Percentiles rank a stretch among this genome's conserved stretches.
Conservation (phyloP, 1,140 invertebrate genomes). For the Tetragnatha versicolor region DNA sequence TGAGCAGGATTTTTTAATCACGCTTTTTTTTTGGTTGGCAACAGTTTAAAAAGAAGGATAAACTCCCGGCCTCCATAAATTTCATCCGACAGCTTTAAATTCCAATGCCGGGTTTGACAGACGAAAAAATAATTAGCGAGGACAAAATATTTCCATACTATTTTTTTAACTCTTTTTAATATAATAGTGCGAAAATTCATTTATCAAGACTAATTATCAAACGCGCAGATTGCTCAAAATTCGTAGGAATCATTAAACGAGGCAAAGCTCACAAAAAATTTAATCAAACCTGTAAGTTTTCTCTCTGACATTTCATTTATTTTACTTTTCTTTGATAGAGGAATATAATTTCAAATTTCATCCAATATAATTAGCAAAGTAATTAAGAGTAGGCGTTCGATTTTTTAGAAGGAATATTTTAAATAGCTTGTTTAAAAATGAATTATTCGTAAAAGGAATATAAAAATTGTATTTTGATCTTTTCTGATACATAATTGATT, state of each 20-base stretch:
- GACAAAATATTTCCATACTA: neutral
- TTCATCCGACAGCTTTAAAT: neutral
- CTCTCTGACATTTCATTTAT: conserved; percentile 11
- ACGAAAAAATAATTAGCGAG: conserved; percentile 33
- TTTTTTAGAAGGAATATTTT: neutral
- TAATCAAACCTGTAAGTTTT: conserved; percentile 9
- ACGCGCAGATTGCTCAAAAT: neutral
- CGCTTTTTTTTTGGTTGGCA: neutral
- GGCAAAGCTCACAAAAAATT: neutral
- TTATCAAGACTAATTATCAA: conserved; percentile 43
- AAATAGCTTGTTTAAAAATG: neutral
- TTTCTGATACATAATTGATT: too few relatives aligned
- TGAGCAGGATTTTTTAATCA: conserved; percentile 31
- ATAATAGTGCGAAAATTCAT: conserved; percentile 8
- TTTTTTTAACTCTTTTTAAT: neutral
- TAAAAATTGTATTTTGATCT: too few relatives aligned
- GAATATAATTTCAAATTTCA: conserved; percentile 5
- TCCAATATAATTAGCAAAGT: neutral
- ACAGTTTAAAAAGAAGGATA: neutral
- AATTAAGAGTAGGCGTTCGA: conserved; percentile 5
- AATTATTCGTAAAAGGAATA: neutral
- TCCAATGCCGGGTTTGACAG: conserved; percentile 3
- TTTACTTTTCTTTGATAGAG: neutral
- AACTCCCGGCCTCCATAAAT: neutral
- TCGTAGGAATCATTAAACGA: neutral